These are phyloP conservation scores for Crypturellus undulatus DNA, from an alignment of 2,113 vertebrate genomes.

Conservation along the genomic window DNA sequence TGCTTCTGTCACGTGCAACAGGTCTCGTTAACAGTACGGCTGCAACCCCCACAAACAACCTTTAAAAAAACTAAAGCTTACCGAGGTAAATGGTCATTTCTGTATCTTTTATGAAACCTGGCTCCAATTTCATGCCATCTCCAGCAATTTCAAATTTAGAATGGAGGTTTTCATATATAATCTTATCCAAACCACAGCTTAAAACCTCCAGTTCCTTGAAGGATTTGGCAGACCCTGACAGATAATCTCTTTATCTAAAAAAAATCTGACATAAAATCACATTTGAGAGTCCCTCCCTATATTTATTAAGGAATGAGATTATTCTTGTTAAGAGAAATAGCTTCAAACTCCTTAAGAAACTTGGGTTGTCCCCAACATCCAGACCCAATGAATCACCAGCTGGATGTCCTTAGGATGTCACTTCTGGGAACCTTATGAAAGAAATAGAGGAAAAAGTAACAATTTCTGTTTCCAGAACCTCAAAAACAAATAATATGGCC, in stretches of 20 bases:
- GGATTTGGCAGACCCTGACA: background rate
- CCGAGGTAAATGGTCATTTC: background rate
- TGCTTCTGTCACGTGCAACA: no score
- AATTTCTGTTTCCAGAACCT: background rate
- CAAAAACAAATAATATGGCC: background rate
- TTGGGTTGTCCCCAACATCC: background rate
- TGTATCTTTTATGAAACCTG: background rate
- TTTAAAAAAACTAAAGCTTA: background rate
- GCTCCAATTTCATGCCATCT: background rate
- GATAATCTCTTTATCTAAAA: background rate
- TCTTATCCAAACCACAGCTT: background rate
- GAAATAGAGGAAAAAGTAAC: background rate
- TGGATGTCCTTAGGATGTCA: background rate
- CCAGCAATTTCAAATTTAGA: background rate
- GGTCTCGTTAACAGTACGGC: no score
- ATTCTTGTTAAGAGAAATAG: background rate
- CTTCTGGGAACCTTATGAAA: background rate
- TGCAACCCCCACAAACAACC: no score
- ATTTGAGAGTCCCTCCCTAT: background rate
- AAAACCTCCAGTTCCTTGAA: background rate
- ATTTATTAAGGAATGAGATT: background rate
- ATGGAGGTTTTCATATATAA: background rate
- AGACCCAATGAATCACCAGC: background rate
- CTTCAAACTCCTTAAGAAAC: background rate
- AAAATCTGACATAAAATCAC: background rate